A percentile compares a stretch with the other conserved stretches of the same genome.
Evolutionary conservation across 35 echinoderm and acorn worm genomes (phyloP).

Genomic region (Holothuria glaberrima): DNA sequence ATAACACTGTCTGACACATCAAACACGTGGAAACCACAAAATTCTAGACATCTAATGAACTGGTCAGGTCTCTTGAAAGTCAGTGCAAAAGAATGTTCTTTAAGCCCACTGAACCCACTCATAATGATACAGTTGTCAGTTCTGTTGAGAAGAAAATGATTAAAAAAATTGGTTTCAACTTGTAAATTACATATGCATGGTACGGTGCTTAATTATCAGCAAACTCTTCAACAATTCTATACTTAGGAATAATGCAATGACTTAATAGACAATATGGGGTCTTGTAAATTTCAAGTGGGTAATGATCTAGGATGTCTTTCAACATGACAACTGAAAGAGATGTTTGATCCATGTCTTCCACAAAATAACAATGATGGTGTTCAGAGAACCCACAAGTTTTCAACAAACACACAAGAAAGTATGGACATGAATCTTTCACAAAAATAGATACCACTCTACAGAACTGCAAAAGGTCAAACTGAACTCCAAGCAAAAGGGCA

Average conservation of each 20-base stretch:
- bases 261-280: not conserved
- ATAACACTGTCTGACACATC: constrained; percentile 9
- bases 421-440: constrained; percentile 7
- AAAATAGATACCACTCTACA: not conserved
- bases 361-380: constrained; percentile 5
- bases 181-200: no score
- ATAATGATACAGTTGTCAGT: not conserved
- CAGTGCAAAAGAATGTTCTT: not conserved
- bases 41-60: not conserved
- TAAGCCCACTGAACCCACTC: not conserved
- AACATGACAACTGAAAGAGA: not conserved
- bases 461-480: constrained; percentile 19
- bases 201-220: not conserved
- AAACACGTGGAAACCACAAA: constrained; percentile 4
- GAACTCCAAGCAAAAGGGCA: not conserved
- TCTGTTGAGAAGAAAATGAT: constrained; percentile 16
- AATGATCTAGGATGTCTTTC: not conserved
- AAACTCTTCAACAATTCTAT: constrained; percentile 19
- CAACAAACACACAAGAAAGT: not conserved
- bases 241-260: constrained; percentile 5
- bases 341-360: not conserved
- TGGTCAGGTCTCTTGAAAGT: not conserved
- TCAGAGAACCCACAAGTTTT: not conserved
- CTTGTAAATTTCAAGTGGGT: constrained; percentile 2
- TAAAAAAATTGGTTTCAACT: not conserved